Percentiles rank a stretch among this genome's conserved stretches.
phyloP scores from a whole-genome alignment of 2,113 vertebrate genomes.

The Platysternon megacephalum region DNA sequence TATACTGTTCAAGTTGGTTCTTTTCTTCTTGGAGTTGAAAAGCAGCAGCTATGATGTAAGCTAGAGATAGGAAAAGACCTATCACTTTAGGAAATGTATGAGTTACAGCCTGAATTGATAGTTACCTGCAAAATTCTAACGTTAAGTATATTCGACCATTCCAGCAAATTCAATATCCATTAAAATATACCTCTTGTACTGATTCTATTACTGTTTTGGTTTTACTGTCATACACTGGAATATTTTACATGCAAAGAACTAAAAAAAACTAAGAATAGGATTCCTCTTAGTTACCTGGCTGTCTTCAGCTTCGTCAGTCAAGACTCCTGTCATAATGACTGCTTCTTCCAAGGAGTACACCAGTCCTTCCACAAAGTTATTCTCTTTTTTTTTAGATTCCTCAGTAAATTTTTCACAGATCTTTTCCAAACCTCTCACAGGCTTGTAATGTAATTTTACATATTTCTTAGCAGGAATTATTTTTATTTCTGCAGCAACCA shows the following conservation, averaged over 20 bases:
- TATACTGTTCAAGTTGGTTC: not conserved
- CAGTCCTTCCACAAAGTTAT: conserved; percentile 94
- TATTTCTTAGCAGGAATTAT: conserved; percentile 93
- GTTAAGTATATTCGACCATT: not conserved
- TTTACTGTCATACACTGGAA: not conserved
- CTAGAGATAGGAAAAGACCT: not conserved
- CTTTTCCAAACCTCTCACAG: conserved; percentile 88
- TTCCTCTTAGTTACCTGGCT: conserved; percentile 82
- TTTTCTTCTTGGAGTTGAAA: not conserved
- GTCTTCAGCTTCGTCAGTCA: conserved; percentile 89
- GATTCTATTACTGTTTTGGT: not conserved
- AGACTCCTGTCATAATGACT: conserved; percentile 94
- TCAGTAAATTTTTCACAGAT: conserved; percentile 89
- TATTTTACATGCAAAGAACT: not conserved
- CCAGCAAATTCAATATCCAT: not conserved
- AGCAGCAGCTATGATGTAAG: not conserved
- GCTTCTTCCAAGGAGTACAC: conserved; percentile 90
- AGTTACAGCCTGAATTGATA: not conserved
- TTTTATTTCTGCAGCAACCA: conserved; percentile 96
- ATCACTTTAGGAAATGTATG: not conserved
- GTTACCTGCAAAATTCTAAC: not conserved
- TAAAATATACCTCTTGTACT: not conserved
- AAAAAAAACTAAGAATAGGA: not conserved
- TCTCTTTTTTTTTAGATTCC: conserved; percentile 88
- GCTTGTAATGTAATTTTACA: conserved; percentile 88